Conservation (phyloP, 1,140 invertebrate species). For the Andrena cerasifolii region DNA sequence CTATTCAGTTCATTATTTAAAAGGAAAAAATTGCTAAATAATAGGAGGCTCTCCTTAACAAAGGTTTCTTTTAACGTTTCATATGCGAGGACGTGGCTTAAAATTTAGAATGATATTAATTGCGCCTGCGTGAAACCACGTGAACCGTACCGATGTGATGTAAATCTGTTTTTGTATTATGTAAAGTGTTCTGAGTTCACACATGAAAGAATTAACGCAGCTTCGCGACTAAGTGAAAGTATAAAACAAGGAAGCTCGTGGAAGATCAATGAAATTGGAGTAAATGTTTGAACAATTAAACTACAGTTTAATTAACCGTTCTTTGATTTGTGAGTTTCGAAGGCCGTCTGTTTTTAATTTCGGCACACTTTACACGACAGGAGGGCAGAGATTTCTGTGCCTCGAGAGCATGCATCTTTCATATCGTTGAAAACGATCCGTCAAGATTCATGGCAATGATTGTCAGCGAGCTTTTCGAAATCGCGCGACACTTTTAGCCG, state of each 20-base stretch:
- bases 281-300: not conserved
- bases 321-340: too few species aligned
- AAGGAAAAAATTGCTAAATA: too few species aligned
- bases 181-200: not conserved
- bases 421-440: not conserved
- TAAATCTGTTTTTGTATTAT: not conserved
- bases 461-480: not conserved
- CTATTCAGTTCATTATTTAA: too few species aligned
- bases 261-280: too few species aligned
- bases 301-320: too few species aligned
- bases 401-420: not conserved
- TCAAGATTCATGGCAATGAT: not conserved
- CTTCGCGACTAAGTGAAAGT: too few species aligned
- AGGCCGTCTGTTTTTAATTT: not conserved
- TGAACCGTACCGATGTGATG: conserved; percentile 19
- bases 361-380: not conserved
- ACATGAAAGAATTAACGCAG: too few species aligned
- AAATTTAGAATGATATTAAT: conserved; percentile 24
- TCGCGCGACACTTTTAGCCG: not conserved
- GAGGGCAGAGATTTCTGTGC: not conserved
- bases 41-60: too few species aligned
- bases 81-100: too few species aligned
- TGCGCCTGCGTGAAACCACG: conserved; percentile 46
- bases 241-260: too few species aligned
- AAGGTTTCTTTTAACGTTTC: too few species aligned